Conservation (phyloP, 92 coral and sea anemone genomes). For the Siderastrea siderea region DNA sequence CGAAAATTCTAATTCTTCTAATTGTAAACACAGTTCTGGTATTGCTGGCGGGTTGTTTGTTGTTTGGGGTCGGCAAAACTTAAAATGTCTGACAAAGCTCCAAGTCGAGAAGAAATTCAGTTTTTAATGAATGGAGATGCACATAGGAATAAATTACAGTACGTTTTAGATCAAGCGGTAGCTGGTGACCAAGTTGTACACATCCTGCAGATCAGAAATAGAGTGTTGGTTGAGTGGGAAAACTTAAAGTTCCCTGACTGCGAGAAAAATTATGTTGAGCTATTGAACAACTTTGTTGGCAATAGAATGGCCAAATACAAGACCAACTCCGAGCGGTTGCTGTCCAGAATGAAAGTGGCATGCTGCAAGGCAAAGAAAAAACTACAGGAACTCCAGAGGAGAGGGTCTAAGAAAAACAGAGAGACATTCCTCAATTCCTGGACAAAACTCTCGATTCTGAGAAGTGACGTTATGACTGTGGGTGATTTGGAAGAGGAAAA, state of each 20-base stretch:
- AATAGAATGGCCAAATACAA: slow-evolving; percentile 45
- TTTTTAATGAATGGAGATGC: slow-evolving; percentile 47
- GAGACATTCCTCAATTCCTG: slow-evolving; percentile 17
- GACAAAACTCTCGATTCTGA: slow-evolving; percentile 50
- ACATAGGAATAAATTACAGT: slow-evolving; percentile 8
- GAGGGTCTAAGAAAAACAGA: slow-evolving; percentile 41
- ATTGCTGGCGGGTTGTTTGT: background rate
- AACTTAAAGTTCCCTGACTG: no score
- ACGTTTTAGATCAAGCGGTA: slow-evolving; percentile 34
- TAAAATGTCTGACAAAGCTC: slow-evolving; percentile 11
- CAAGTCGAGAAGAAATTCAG: slow-evolving; percentile 16
- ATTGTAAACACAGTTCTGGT: no score
- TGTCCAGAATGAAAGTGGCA: slow-evolving; percentile 32
- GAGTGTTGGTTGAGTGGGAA: slow-evolving; percentile 33
- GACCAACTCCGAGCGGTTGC: slow-evolving; percentile 26
- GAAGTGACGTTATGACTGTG: slow-evolving; percentile 42
- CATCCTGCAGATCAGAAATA: slow-evolving; percentile 38
- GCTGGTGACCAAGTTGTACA: slow-evolving; percentile 41
- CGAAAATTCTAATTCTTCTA: no score
- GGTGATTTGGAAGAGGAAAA: slow-evolving; percentile 46
- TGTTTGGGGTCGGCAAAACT: background rate
- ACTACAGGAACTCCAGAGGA: slow-evolving; percentile 14
- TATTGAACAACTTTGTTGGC: no score
- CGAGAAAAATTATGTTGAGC: no score
- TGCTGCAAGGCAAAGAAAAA: slow-evolving; percentile 20